Percentiles rank a stretch among this genome's conserved stretches.
These are phyloP conservation scores for Leptestheria dahalacensis DNA, from an alignment of 1,140 invertebrate genomes.

Conservation along the genomic window DNA sequence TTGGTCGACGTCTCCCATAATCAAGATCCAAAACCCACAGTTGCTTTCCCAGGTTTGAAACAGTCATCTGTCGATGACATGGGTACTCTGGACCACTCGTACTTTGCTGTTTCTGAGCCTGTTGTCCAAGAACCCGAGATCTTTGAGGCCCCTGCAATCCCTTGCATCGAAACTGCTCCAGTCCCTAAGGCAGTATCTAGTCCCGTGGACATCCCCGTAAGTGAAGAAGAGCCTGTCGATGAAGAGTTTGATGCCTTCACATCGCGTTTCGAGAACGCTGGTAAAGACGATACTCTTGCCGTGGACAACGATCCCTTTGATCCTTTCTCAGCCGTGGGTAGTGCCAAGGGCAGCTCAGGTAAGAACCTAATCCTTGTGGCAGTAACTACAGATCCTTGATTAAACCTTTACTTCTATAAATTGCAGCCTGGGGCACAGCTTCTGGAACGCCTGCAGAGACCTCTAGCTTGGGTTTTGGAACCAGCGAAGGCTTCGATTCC, in stretches of 20 bases:
- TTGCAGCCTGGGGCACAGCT: constrained; percentile 42
- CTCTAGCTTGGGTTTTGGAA: constrained; percentile 25
- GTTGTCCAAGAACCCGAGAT: not conserved
- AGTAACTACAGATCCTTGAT: no score
- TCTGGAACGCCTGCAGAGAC: constrained; percentile 18
- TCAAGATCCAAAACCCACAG: not conserved
- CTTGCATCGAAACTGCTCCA: not conserved
- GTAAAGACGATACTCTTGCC: constrained; percentile 10
- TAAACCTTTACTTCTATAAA: no score
- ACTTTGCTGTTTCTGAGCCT: not conserved
- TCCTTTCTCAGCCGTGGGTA: constrained; percentile 24
- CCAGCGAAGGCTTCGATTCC: constrained; percentile 59
- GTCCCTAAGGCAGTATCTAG: not conserved
- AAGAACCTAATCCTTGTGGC: no score
- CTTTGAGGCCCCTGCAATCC: not conserved
- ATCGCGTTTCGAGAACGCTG: constrained; percentile 60
- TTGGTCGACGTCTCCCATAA: constrained; percentile 5
- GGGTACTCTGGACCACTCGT: not conserved
- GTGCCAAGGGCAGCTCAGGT: constrained; percentile 16
- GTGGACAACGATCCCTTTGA: constrained; percentile 24
- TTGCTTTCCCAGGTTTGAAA: not conserved
- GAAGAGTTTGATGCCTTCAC: constrained; percentile 70
- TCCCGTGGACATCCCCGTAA: not conserved
- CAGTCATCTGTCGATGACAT: not conserved
- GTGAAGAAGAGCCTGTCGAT: constrained; percentile 16